These are phyloP conservation scores for Bugulina stolonifera DNA, from an alignment of 2,888 invertebrate species.

Conservation along the genomic window DNA sequence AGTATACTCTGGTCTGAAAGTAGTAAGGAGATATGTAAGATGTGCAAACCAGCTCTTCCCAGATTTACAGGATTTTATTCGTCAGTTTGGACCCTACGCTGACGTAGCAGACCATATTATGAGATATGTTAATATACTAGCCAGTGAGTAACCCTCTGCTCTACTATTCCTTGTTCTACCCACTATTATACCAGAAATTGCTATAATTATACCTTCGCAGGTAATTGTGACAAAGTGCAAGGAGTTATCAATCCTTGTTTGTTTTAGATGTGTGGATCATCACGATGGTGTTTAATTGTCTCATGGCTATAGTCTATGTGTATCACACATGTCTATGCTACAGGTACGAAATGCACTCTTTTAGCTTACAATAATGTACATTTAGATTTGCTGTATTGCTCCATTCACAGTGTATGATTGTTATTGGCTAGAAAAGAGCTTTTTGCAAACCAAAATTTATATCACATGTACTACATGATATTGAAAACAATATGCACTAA, in stretches of 20 bases:
- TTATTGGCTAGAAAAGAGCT: too few relatives aligned
- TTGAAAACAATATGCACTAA: too few relatives aligned
- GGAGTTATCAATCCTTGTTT: too few relatives aligned
- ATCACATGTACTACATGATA: too few relatives aligned
- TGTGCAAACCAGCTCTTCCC: not conserved
- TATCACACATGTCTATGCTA: constrained; percentile 10
- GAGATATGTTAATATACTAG: not conserved
- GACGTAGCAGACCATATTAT: not conserved
- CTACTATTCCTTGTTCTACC: too few relatives aligned
- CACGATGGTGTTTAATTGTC: not conserved
- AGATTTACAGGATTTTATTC: not conserved
- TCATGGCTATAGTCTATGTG: not conserved
- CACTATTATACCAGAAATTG: too few relatives aligned
- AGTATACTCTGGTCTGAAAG: not conserved
- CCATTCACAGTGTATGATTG: too few relatives aligned
- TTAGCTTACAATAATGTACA: not conserved
- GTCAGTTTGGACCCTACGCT: not conserved
- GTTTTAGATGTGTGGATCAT: constrained; percentile 17
- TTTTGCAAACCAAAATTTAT: too few relatives aligned
- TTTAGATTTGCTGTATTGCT: too few relatives aligned
- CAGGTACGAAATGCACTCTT: not conserved
- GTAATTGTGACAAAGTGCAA: too few relatives aligned
- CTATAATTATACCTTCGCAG: too few relatives aligned
- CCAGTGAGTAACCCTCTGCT: not conserved
- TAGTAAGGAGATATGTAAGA: not conserved